Evolutionary conservation across 2,113 vertebrate genomes (phyloP).

Genomic region (Sturnus vulgaris): DNA sequence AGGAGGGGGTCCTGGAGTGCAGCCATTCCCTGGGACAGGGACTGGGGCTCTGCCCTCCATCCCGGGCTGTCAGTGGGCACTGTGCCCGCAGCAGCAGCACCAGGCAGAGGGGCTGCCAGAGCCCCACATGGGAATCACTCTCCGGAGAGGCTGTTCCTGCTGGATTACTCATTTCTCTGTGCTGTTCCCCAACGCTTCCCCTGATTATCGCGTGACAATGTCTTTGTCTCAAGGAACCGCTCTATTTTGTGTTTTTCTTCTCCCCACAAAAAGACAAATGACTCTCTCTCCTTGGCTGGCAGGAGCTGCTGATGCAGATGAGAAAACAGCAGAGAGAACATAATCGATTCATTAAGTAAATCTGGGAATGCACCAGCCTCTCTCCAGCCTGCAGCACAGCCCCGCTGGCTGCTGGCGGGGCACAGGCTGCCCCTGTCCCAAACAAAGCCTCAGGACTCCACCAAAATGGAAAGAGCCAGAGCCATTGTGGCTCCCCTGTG

Average conservation of each 20-base stretch:
- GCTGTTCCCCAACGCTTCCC: not conserved
- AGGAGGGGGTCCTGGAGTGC: accelerated
- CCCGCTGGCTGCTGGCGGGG: not conserved
- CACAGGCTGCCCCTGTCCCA: not conserved
- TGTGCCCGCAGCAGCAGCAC: not conserved
- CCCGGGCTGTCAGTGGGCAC: accelerated
- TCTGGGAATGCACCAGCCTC: not conserved
- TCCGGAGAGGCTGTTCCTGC: not conserved
- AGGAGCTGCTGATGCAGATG: slow-evolving; percentile 38
- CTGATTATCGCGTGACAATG: slow-evolving; percentile 10
- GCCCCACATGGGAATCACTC: accelerated
- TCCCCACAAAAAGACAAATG: slow-evolving; percentile 44
- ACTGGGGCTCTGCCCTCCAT: not conserved
- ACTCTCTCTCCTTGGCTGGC: slow-evolving; percentile 17
- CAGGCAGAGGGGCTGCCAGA: not conserved
- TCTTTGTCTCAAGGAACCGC: slow-evolving; percentile 25
- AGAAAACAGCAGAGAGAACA: slow-evolving; percentile 34
- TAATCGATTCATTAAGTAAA: slow-evolving; percentile 42
- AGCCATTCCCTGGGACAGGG: too few relatives aligned
- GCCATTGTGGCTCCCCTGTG: accelerated
- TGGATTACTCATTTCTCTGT: not conserved
- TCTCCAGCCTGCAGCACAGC: not conserved
- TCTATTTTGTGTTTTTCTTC: slow-evolving; percentile 47
- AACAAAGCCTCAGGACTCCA: not conserved
- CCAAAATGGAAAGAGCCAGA: not conserved